Conservation (phyloP, 2,797 vertebrate genomes). For the Dryobates pubescens region DNA sequence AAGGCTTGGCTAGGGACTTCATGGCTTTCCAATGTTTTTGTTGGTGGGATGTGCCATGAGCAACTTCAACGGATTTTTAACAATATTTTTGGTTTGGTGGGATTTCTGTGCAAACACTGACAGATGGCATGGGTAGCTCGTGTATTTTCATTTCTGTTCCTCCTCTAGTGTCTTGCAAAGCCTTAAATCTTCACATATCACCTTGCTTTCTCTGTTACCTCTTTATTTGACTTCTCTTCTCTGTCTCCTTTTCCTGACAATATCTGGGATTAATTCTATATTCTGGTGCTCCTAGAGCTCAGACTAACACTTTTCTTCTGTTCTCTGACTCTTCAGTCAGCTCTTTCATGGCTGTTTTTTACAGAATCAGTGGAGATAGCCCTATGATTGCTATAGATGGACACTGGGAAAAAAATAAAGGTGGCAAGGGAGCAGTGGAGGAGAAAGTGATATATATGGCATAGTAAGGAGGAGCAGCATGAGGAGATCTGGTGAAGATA, state of each 20-base stretch:
- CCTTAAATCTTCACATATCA: not conserved
- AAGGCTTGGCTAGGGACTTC: not conserved
- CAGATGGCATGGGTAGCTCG: conserved; percentile 44
- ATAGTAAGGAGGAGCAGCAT: not conserved
- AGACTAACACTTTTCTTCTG: not conserved
- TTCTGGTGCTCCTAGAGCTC: not conserved
- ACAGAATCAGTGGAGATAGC: not conserved
- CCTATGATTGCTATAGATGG: not conserved
- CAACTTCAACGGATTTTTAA: conserved; percentile 38
- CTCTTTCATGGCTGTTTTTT: not conserved
- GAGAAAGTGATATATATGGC: not conserved
- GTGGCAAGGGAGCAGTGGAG: not conserved
- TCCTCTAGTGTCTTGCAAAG: not conserved
- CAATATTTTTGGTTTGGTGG: conserved; percentile 55
- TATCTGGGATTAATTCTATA: not conserved
- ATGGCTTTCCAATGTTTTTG: conserved; percentile 29
- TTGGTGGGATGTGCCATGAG: conserved; percentile 35
- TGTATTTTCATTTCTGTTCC: conserved; percentile 44
- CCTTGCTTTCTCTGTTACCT: not conserved
- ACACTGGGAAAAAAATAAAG: not conserved
- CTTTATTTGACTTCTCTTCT: not conserved
- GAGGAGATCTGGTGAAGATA: not conserved
- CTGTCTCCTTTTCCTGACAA: not conserved
- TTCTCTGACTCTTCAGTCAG: not conserved
- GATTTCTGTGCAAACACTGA: conserved; percentile 48